Evolutionary conservation across 2,113 vertebrate species (phyloP).

Genomic region (Ginglymostoma cirratum): DNA sequence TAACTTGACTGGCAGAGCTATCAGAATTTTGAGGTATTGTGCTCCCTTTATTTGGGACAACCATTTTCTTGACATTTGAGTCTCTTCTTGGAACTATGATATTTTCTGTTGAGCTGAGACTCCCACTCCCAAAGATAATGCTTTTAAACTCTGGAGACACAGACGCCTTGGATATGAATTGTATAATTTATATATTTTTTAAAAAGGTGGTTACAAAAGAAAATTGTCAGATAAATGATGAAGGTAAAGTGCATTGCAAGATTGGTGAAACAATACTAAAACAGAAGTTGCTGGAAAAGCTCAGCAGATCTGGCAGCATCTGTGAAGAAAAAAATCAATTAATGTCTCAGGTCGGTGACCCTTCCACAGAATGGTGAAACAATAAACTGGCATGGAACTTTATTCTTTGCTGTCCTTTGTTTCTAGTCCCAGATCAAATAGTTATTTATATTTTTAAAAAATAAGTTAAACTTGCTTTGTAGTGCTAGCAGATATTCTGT

Average conservation of each 20-base stretch:
- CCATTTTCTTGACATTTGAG: background rate
- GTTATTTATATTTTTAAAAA: background rate
- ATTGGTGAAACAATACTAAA: background rate
- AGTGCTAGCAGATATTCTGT: no score
- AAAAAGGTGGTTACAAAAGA: background rate
- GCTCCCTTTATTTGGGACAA: background rate
- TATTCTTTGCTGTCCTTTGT: background rate
- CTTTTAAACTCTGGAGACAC: background rate
- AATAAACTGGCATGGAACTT: background rate
- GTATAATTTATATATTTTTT: background rate
- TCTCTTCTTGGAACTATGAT: background rate
- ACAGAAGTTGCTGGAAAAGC: no score
- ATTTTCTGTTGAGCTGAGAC: background rate
- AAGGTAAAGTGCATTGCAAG: background rate
- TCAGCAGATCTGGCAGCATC: no score
- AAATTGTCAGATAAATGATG: background rate
- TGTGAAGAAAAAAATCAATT: no score
- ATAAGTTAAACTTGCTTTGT: background rate
- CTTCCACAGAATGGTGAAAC: background rate
- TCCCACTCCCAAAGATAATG: background rate
- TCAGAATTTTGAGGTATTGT: background rate
- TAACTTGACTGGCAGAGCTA: background rate
- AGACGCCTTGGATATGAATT: background rate
- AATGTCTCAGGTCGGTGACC: no score
- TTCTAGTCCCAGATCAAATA: background rate